phyloP scores from a whole-genome alignment of 2,888 invertebrate species.

The Orchesella flavescens region DNA sequence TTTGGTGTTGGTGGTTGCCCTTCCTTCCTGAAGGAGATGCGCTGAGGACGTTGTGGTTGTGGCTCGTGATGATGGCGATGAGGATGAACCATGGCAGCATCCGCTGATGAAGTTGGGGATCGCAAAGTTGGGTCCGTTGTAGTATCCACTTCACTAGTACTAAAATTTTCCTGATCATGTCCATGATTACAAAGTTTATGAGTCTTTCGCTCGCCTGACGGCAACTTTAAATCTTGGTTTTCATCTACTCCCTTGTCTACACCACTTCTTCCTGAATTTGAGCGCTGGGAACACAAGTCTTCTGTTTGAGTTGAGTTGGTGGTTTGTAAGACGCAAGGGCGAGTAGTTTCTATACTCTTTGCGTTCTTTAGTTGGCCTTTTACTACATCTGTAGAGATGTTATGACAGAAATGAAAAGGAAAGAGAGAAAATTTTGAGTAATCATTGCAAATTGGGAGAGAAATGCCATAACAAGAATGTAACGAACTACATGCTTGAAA shows the following conservation, averaged over 20 bases:
- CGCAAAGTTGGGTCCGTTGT: neutral
- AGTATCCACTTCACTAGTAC: constrained; percentile 30
- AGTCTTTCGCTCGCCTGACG: constrained; percentile 25
- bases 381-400: constrained; percentile 15
- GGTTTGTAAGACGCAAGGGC: constrained; percentile 12
- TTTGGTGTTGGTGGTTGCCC: constrained; percentile 50
- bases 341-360: constrained; percentile 24
- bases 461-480: too few relatives aligned
- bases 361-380: constrained; percentile 26
- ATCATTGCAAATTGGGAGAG: constrained; percentile 11
- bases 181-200: constrained; percentile 56
- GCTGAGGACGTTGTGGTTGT: constrained; percentile 57
- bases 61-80: constrained; percentile 44
- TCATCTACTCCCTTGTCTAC: constrained; percentile 5
- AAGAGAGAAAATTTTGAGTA: neutral
- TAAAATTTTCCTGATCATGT: constrained; percentile 38
- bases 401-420: constrained; percentile 18
- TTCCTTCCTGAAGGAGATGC: constrained; percentile 64
- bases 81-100: constrained; percentile 32
- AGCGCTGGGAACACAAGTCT: constrained; percentile 36
- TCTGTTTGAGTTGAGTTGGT: constrained; percentile 54
- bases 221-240: constrained; percentile 14
- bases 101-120: constrained; percentile 24
- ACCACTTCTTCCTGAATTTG: constrained; percentile 34
- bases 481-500: too few relatives aligned